A percentile compares a stretch with the other conserved stretches of the same genome.
These are phyloP conservation scores for Isichthys henryi DNA, from an alignment of 2,113 vertebrate species.

Conservation along the genomic window DNA sequence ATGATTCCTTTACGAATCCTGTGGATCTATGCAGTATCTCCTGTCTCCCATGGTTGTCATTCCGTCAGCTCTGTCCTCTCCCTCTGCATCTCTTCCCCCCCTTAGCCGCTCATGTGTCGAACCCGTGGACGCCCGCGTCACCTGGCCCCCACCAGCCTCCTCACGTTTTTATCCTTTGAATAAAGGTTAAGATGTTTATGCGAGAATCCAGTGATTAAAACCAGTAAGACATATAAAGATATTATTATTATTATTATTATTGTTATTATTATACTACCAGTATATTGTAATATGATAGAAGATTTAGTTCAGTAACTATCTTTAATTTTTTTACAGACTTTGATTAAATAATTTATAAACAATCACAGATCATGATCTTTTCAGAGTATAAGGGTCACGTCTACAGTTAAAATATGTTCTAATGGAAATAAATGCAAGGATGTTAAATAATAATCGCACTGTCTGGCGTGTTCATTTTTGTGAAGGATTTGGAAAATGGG, in stretches of 20 bases:
- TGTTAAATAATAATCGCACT: conserved; percentile 54
- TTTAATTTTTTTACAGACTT: conserved; percentile 79
- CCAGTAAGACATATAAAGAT: conserved; percentile 35
- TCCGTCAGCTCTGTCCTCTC: conserved; percentile 52
- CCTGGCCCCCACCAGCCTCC: conserved; percentile 53
- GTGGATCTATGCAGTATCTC: conserved; percentile 72
- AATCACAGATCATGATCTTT: conserved; percentile 68
- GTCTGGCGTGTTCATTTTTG: conserved; percentile 32
- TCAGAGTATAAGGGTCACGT: conserved; percentile 64
- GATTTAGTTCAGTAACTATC: conserved; percentile 71
- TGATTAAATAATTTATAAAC: conserved; percentile 76
- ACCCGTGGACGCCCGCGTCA: conserved; percentile 51
- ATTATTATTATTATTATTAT: conserved; percentile 28
- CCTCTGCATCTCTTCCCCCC: background rate
- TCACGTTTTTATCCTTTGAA: conserved; percentile 54
- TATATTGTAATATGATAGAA: conserved; percentile 78
- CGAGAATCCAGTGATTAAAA: conserved; percentile 30
- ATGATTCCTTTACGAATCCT: conserved; percentile 46
- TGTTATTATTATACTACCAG: conserved; percentile 69
- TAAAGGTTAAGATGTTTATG: conserved; percentile 53
- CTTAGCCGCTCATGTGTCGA: conserved; percentile 45
- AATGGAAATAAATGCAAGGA: conserved; percentile 72
- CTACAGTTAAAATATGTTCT: conserved; percentile 72
- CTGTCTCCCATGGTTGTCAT: conserved; percentile 61
- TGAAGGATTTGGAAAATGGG: background rate